Base-by-base conservation (phyloP, 2,797 vertebrate species). In the Eleutherodactylus coqui region DNA sequence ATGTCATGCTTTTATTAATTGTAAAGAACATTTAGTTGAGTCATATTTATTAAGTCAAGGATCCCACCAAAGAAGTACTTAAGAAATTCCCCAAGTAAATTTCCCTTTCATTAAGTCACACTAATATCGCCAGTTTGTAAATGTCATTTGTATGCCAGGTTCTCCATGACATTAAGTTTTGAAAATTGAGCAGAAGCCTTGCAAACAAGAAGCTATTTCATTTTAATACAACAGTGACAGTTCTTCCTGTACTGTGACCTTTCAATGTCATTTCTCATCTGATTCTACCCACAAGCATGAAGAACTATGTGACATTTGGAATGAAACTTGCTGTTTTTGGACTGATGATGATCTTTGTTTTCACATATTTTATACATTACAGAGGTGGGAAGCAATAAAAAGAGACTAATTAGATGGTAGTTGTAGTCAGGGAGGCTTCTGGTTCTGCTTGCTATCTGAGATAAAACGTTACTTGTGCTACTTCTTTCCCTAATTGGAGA, bases 221-320 rank as follows among this genome's bases (percentile, higher is more conserved):
- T 91, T 92, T 91, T 90, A 91, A 91, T 89, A 87, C 2, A 89
- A 73, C 87, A 90, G 55, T 90, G 89, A 90, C 73, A 88, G 85
- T 88, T 89, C 75, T 87, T 64, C 60, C 73, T 29, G 76, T 86
- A 19, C 36, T 43, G 72, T 91, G 91, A 90, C 88, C 91, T 92
- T 92, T 92, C 80, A 32, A 5, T 90, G 85, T 90, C 89, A 88
- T 92, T 92, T 93, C 84, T 89, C 70, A 55, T 87, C 82, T 17
- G 75, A 89, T 89, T 84, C 85, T 87, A 84, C 60, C 82, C 88
- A 88, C 41, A 36, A 90, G 87, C 83, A 81, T 87, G 86, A 90
- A 86, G 38, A 92, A 91, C 85, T 62, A 60, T 51, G 55, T 88
- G 88, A 90, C 89, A 90, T 85, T 88, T 89, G 76, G 85, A 87